Percentiles rank a stretch among this genome's conserved stretches.
phyloP scores from a whole-genome alignment of 2,797 vertebrate species.

The Leptodactylus fallax region DNA sequence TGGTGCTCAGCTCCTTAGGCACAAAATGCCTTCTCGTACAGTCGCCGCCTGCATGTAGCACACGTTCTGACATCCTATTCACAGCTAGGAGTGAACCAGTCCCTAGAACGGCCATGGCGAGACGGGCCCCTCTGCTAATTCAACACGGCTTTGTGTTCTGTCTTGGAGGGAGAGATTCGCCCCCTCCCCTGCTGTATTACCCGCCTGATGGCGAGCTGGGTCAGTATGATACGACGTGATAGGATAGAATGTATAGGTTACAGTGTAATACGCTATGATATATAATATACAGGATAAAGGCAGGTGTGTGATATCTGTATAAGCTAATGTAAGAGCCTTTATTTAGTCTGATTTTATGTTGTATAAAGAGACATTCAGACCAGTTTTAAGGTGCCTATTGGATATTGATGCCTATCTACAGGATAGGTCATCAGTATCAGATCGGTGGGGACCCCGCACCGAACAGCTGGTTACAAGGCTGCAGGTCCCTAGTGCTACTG shows the following conservation, averaged over 20 bases:
- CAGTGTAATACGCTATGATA: too few relatives aligned
- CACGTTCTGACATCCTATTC: background rate
- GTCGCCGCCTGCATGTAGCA: background rate
- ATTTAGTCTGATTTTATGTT: too few relatives aligned
- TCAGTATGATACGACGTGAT: background rate
- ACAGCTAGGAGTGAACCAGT: background rate
- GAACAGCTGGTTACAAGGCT: too few relatives aligned
- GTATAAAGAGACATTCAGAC: too few relatives aligned
- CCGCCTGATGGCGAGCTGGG: background rate
- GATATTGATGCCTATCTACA: too few relatives aligned
- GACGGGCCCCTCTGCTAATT: constrained; percentile 17
- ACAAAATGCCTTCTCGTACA: constrained; percentile 39
- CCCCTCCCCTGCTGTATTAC: background rate
- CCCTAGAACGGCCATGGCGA: background rate
- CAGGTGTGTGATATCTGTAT: too few relatives aligned
- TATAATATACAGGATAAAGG: too few relatives aligned
- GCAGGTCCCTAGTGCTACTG: too few relatives aligned
- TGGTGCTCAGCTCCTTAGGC: constrained; percentile 8
- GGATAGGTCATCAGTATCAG: too few relatives aligned
- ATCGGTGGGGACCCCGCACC: too few relatives aligned
- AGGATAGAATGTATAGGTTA: background rate
- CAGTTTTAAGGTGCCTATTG: too few relatives aligned
- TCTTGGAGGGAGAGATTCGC: background rate
- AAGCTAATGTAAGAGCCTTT: too few relatives aligned
- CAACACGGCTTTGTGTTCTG: constrained; percentile 31